Evolutionary conservation across 2,888 invertebrate species (phyloP), one percentile per base, ranked within the genome.

Genomic region (Sinotaia quadrata): DNA sequence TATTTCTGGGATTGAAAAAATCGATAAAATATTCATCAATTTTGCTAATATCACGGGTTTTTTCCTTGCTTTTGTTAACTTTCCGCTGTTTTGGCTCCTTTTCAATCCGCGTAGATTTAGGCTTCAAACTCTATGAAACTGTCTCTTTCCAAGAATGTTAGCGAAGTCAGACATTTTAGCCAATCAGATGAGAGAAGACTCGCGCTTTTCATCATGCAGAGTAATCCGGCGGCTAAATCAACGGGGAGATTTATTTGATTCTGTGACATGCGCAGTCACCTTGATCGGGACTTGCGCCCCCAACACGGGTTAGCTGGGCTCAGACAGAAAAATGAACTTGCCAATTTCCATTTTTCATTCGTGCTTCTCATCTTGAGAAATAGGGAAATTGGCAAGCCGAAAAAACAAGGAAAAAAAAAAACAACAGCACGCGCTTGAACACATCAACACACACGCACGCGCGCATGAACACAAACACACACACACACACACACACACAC

Each of bases 281-380:
- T 29, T 24, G 54, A 54, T 24, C 54, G 27, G 15, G 31, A 15
- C 18, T 15, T 24, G 27, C 18, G 27, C 27, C 54, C 54, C 54
- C 54, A 54, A 54, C 54, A 54, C 54, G 54, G 54, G 24, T 54
- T 29, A 54, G 54, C 54, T 54, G 27, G 54, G 54, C 24, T 54
- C 54, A 54, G 54, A 54, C 54, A 54, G 54, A 54, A 54, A 54
- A 54, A 54, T 54, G 54, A 54, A 54, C 54, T 54, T 54, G 27
- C 54, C 54, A 24, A 54, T 54, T 54, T 47, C 47, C 47, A 47
- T 47, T 47, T 47, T 47, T 47, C 47, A 47, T 47, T 24, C 24
- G 21, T 47, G 18, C 24, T 47, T 24, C 18, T 24, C 21, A 12
- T 47, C 47, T 47, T 47, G 47, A 47, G 47, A 47, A 47, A 47